Evolutionary conservation across 2,888 invertebrate genomes (phyloP).

Genomic region (Lithosia quadra): DNA sequence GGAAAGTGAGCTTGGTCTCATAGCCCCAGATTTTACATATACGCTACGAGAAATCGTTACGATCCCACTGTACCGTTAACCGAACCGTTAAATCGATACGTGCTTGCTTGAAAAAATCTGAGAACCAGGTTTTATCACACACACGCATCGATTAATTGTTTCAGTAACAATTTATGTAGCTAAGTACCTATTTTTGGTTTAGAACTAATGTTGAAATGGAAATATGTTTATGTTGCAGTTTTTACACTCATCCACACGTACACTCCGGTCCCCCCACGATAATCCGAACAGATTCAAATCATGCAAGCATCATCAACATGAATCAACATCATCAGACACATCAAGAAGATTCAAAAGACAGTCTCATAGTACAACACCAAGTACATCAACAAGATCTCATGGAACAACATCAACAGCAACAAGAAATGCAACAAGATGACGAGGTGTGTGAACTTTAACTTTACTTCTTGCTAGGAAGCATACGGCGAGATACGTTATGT

Average conservation of each 20-base stretch:
- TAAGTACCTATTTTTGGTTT: not conserved
- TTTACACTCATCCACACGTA: slow-evolving; percentile 82
- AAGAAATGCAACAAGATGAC: slow-evolving; percentile 83
- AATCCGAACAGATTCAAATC: slow-evolving; percentile 79
- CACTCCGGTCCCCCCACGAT: slow-evolving; percentile 82
- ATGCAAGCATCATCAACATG: slow-evolving; percentile 77
- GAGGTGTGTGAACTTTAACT: slow-evolving; percentile 61
- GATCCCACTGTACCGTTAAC: too few relatives aligned
- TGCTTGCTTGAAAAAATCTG: too few relatives aligned
- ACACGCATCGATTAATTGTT: too few relatives aligned
- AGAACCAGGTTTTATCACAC: too few relatives aligned
- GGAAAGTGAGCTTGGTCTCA: too few relatives aligned
- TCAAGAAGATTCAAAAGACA: slow-evolving; percentile 83
- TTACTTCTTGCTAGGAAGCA: not conserved
- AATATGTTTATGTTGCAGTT: slow-evolving; percentile 66
- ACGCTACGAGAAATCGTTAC: too few relatives aligned
- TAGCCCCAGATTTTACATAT: too few relatives aligned
- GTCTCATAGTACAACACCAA: slow-evolving; percentile 82
- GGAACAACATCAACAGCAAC: slow-evolving; percentile 81
- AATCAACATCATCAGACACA: slow-evolving; percentile 76
- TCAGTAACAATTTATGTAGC: too few relatives aligned
- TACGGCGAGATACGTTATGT: too few relatives aligned
- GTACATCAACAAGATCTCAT: slow-evolving; percentile 82
- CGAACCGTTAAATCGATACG: too few relatives aligned
- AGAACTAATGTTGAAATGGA: not conserved